Base-by-base conservation (phyloP, 2,797 vertebrate species). In the Phataginus tricuspis region DNA sequence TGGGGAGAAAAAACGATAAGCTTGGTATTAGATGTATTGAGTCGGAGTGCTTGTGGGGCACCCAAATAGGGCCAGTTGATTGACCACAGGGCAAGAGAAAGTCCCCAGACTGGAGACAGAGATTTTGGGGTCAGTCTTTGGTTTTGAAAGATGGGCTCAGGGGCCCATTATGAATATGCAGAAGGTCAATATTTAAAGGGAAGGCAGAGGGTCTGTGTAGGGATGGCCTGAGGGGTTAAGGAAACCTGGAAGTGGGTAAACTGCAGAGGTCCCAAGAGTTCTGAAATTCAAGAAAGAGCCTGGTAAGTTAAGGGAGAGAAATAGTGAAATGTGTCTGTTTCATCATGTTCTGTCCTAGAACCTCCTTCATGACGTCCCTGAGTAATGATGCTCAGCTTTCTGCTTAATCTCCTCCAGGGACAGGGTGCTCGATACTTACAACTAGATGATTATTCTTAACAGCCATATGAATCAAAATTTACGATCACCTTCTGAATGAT, bases 401-500 rank as follows among this genome's bases (percentile, higher is more conserved):
- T 42, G 29, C 57, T 53, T 27, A 16, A 78, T 94, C 64, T 90
- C 51, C 51, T 83, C n/a, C 37, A 86, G 80, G n/a, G 15, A 69
- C 21, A 23, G 57, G 34, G 29, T 7, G 37, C n/a, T 94, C 16
- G 27, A 37, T 82, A 69, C 77, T 63, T 75, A 39, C 78, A 80
- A 59, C 45, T 69, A 34, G 18, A 78, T 55, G 21, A 53, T 63
- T 64, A 57, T 51, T 78, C 66, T 82, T 55, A 63, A 69, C 37
- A 84, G 15, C 21, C 27, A 21, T 13, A 4, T 39, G 37, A 64
- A 23, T 91, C 7, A 14, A 16, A 74, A 57, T 53, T 29, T 88
- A 91, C n/a, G 42, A 82, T 86, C 23, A n/a, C 37, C 86, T 75
- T 89, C 82, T 86, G 27, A 90, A 80, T 55, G 53, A 87, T n/a